Base-by-base conservation (phyloP, 2,797 vertebrate species). In the Otolemur crassicaudatus region DNA sequence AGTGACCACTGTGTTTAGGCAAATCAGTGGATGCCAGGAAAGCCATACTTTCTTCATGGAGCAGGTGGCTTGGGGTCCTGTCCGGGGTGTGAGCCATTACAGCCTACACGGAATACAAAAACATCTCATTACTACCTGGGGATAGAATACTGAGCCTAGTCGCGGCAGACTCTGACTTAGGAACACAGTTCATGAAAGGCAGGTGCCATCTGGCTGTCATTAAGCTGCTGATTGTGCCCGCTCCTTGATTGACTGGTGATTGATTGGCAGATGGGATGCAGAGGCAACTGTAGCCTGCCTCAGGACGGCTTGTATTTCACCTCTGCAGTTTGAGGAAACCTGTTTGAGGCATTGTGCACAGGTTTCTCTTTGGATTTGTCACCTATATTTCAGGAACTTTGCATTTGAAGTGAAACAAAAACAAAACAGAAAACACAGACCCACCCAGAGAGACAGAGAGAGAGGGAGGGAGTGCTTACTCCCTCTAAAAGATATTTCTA, bases 201-300 rank as follows among this genome's bases (percentile, higher is more conserved):
- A 96, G 97, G 97, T 98, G 98, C 96, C 98, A 97, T 92, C 97
- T 98, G 98, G 94, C 97, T 98, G 95, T 98, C 98, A 98, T 98
- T 98, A 98, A 97, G 94, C 94, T 83, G 60, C 96, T 97, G 95
- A 97, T 96, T 92, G 95, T 95, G 87, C 84, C 89, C 23, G 79
- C 20, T 96, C 90, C 90, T 95, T 97, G 98, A 98, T 96, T 97
- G 98, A 98, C 98, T 98, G 94, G 97, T 96, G 97, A 96, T 96
- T 98, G 98, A 98, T 97, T 98, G 98, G 98, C 98, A 98, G 98
- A 97, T 98, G 91, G 63, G 75, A 89, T 49, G 96, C 93, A 82
- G 85, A 97, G 93, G 96, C 82, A 58, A 82, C 82, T 95, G 67
- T 7, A 79, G 69, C 1, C 0, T 34, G 4, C 81, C 43, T 97